Evolutionary conservation across 2,113 vertebrate genomes (phyloP).

Genomic region (Notiomystis cincta): DNA sequence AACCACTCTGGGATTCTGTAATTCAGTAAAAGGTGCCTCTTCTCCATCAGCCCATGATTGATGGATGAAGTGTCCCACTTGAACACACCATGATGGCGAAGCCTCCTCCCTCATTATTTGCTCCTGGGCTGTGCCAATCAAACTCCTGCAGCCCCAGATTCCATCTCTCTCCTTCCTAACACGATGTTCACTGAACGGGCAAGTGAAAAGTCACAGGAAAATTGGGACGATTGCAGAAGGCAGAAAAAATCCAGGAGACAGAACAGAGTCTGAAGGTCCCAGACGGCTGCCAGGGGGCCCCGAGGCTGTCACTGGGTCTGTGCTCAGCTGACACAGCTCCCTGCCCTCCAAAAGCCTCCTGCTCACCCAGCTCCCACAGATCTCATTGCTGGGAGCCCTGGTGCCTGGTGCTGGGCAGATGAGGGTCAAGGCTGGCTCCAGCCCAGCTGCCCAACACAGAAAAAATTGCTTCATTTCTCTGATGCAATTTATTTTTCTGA

Average conservation of each 20-base stretch:
- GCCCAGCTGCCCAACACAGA: neutral
- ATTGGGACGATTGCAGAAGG: neutral
- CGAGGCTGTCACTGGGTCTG: neutral
- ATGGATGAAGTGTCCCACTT: neutral
- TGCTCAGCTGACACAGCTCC: neutral
- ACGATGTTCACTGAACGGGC: neutral
- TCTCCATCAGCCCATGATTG: rapidly evolving
- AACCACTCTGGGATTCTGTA: neutral
- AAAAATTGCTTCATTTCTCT: neutral
- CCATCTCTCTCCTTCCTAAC: neutral
- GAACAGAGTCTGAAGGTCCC: neutral
- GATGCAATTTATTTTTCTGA: neutral
- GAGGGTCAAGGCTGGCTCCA: neutral
- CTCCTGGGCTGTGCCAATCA: neutral
- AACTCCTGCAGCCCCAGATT: neutral
- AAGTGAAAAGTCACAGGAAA: neutral
- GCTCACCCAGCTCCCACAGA: neutral
- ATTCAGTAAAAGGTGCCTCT: neutral
- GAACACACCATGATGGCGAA: rapidly evolving
- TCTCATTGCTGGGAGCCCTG: neutral
- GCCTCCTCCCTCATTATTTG: neutral
- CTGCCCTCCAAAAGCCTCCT: neutral
- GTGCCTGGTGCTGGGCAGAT: neutral
- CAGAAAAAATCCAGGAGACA: neutral
- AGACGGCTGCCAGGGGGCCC: neutral